A percentile compares a stretch with the other conserved stretches of the same genome.
Evolutionary conservation across 2,888 invertebrate genomes (phyloP).

Genomic region (Drosophila eohydei): DNA sequence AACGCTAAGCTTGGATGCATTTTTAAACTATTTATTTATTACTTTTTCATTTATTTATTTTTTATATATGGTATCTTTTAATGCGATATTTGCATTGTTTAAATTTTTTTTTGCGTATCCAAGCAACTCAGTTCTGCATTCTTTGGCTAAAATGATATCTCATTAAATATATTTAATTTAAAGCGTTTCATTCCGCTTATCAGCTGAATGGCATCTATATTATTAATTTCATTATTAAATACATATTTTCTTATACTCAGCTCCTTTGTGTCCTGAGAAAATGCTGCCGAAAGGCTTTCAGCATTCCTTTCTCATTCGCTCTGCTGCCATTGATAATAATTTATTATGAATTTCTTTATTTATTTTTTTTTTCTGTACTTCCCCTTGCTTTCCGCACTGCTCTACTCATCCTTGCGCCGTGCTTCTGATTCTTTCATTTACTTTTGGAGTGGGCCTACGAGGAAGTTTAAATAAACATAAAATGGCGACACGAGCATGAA

Average conservation of each 20-base stretch:
- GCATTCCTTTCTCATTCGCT: slow-evolving; percentile 19
- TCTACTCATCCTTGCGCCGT: background rate
- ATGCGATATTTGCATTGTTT: no score
- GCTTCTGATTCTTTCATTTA: slow-evolving; percentile 20
- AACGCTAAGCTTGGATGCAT: no score
- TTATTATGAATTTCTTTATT: slow-evolving; percentile 70
- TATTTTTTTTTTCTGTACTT: slow-evolving; percentile 30
- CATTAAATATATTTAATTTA: slow-evolving; percentile 37
- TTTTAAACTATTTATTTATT: no score
- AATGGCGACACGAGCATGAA: slow-evolving; percentile 70
- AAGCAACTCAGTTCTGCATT: background rate
- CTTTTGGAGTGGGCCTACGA: slow-evolving; percentile 51
- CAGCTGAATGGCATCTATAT: slow-evolving; percentile 32
- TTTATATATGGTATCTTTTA: no score
- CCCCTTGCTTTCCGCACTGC: slow-evolving; percentile 30
- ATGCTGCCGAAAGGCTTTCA: slow-evolving; percentile 52
- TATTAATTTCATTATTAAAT: slow-evolving; percentile 51
- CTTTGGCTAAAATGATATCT: slow-evolving; percentile 8
- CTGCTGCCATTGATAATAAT: slow-evolving; percentile 60
- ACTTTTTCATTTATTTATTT: no score
- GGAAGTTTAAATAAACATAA: slow-evolving; percentile 79
- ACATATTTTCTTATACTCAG: slow-evolving; percentile 12
- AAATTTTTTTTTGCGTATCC: background rate
- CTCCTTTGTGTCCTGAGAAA: slow-evolving; percentile 10
- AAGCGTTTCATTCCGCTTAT: slow-evolving; percentile 32